phyloP scores from a whole-genome alignment of 92 coral and sea anemone species.

The Bergia sp. region DNA sequence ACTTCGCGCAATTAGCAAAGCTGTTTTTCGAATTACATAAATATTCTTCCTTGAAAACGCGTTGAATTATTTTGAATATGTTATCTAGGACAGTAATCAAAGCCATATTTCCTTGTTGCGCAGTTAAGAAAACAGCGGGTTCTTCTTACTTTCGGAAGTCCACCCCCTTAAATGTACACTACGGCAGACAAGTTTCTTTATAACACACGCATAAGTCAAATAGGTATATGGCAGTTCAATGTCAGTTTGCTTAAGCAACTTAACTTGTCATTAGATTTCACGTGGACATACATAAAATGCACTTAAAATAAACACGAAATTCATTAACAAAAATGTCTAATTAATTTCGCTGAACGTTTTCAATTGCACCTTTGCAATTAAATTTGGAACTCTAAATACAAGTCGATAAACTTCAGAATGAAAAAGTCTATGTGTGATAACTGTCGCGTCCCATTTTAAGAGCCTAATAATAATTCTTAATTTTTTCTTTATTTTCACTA shows the following conservation, averaged over 20 bases:
- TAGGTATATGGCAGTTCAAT: background rate
- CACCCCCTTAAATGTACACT: background rate
- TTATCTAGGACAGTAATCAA: background rate
- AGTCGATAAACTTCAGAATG: background rate
- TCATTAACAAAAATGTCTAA: background rate
- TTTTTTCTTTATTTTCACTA: too few relatives aligned
- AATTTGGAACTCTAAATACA: background rate
- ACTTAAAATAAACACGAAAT: background rate
- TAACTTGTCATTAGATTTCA: background rate
- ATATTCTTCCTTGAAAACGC: background rate
- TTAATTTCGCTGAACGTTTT: background rate
- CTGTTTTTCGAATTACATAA: too few relatives aligned
- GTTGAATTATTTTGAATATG: background rate
- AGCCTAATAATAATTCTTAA: too few relatives aligned
- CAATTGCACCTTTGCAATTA: background rate
- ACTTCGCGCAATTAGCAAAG: background rate
- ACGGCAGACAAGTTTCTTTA: background rate
- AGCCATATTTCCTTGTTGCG: background rate
- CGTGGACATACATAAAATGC: too few relatives aligned
- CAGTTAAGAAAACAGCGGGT: background rate
- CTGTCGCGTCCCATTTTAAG: background rate
- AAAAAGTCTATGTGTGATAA: background rate
- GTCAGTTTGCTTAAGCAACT: background rate
- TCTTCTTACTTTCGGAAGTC: background rate
- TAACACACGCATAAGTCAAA: background rate